Percentiles rank a stretch among this genome's conserved stretches.
Evolutionary conservation across 2,888 invertebrate species (phyloP).

Genomic region (Empis livida): DNA sequence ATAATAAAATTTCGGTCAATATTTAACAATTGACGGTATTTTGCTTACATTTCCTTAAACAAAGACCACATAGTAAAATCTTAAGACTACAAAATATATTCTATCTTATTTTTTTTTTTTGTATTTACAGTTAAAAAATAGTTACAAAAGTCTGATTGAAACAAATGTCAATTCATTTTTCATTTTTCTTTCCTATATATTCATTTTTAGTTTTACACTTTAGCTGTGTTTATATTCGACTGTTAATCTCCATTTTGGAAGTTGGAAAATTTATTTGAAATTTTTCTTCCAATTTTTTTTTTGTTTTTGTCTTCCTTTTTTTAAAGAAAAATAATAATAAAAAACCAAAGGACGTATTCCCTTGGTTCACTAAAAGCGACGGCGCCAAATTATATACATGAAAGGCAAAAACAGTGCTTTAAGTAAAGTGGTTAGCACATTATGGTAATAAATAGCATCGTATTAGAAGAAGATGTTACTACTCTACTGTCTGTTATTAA

Average conservation of each 20-base stretch:
- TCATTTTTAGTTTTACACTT: not conserved
- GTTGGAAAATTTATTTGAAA: too few species aligned
- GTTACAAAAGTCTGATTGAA: conserved; percentile 9
- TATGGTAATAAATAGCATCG: conserved; percentile 13
- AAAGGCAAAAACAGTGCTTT: conserved; percentile 9
- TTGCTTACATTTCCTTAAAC: too few species aligned
- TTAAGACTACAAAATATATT: too few species aligned
- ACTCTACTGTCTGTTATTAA: conserved; percentile 1
- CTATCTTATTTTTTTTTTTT: too few species aligned
- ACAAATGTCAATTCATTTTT: conserved; percentile 12
- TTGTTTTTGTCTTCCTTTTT: too few species aligned
- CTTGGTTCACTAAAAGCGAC: conserved; percentile 9
- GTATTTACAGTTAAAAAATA: too few species aligned
- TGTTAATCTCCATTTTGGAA: too few species aligned
- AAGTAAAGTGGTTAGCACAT: conserved; percentile 13
- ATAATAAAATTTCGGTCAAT: too few species aligned
- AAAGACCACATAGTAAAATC: too few species aligned
- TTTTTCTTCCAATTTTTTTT: too few species aligned
- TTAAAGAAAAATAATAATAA: too few species aligned
- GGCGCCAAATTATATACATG: conserved; percentile 7
- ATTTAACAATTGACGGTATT: too few species aligned
- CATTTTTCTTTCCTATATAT: conserved; percentile 5
- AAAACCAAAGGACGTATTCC: not conserved
- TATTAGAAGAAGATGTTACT: conserved; percentile 13
- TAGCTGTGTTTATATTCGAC: not conserved